Percentiles rank a stretch among this genome's conserved stretches.
These are phyloP conservation scores for Bombus picipes DNA, from an alignment of 1,140 invertebrate species.

Conservation along the genomic window DNA sequence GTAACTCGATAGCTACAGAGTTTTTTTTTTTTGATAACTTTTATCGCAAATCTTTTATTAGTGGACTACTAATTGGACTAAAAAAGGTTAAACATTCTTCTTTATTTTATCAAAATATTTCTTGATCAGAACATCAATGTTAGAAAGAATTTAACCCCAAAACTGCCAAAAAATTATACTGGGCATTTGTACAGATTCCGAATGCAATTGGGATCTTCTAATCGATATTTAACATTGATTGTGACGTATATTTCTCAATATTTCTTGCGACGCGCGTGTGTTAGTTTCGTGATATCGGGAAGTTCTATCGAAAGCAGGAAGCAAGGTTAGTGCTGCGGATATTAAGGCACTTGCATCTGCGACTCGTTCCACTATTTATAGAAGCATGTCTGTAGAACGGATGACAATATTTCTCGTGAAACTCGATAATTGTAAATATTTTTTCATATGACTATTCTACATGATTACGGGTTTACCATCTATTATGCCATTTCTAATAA, in stretches of 20 bases:
- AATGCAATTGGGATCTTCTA: background rate
- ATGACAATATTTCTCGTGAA: slow-evolving; percentile 13
- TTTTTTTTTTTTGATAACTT: too few species aligned
- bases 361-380: slow-evolving; percentile 2
- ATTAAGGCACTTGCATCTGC: slow-evolving; percentile 30
- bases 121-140: background rate
- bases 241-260: background rate
- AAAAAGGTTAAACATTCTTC: background rate
- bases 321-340: slow-evolving; percentile 33
- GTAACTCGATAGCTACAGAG: too few species aligned
- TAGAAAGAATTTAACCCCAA: too few species aligned
- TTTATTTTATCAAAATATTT: background rate
- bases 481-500: too few species aligned
- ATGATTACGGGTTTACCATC: too few species aligned
- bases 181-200: background rate
- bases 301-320: slow-evolving; percentile 3
- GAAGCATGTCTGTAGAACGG: background rate
- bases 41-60: background rate
- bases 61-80: background rate
- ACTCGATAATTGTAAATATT: background rate
- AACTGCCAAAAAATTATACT: too few species aligned
- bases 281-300: slow-evolving; percentile 10
- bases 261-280: background rate
- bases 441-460: too few species aligned
- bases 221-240: background rate